Evolutionary conservation across 2,113 vertebrate species (phyloP), one percentile per base, ranked within the genome.

Genomic region (Pundamilia nyererei): DNA sequence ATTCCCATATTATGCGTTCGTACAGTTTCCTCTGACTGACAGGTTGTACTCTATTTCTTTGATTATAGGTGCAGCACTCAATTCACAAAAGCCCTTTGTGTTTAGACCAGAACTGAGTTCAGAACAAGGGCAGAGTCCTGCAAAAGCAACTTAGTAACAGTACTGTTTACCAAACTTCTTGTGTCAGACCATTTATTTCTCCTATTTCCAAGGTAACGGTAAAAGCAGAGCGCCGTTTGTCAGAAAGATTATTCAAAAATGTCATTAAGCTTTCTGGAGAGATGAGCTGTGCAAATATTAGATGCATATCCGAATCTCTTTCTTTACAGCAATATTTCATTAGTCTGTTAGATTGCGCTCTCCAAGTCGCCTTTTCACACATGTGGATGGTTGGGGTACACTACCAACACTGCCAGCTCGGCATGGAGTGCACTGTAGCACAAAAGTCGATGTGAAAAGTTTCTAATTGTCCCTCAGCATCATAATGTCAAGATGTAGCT

Each of bases 101-200:
- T 75, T 47, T 72, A 45, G 21, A 72, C 68, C 13, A 72, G 68
- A 72, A 10, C 40, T 3, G 70, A 49, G 70, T 49, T 31, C 0
- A 77, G 42, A 31, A n/a, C 24, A 31, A 29, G 0, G 1, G 0
- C 24, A 26, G 26, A 0, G 24, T 77, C 70, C 70, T 49, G 45
- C 70, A 0, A 29, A 49, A 31, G 26, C 15, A 45, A 75, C 42
- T 75, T 75, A 5, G 24, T 75, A 19, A 47, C 24, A 17, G 5
- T 29, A 29, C 70, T 75, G 24, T 47, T 45, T 72, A 45, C 40
- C 24, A 47, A 29, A 26, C 24, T 0, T 7, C 24, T 49, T n/a
- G 15, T 31, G 10, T 49, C 1, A 19, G 45, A 77, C 45, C 70
- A 7, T 77, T 49, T n/a, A 77, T 49, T 49, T 49, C 10, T n/a